phyloP scores from a whole-genome alignment of 2,797 vertebrate genomes.

The Borostomias antarcticus region DNA sequence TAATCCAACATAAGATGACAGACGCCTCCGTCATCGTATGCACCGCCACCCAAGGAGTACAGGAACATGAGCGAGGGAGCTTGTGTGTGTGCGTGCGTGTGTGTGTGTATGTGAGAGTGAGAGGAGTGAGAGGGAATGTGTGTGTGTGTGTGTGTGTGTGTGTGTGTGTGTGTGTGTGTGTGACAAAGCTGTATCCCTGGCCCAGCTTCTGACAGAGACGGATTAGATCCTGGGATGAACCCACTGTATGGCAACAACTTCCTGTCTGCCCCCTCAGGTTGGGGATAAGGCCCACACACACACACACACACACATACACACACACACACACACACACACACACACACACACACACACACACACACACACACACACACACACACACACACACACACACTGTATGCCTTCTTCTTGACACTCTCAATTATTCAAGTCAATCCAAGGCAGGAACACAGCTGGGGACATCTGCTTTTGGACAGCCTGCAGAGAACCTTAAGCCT shows the following conservation, averaged over 20 bases:
- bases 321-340: conserved; percentile 10
- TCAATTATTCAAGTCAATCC: conserved; percentile 67
- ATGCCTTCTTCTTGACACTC: conserved; percentile 33
- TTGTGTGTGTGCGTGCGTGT: background rate
- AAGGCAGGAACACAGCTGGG: conserved; percentile 28
- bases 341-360: conserved; percentile 11
- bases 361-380: conserved; percentile 18
- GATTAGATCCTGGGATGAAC: conserved; percentile 9
- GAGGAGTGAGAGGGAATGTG: background rate
- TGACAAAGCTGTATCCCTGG: background rate
- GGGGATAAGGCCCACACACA: conserved; percentile 9
- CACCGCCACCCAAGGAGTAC: too few species aligned
- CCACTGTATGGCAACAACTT: background rate
- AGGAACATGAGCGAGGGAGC: too few species aligned
- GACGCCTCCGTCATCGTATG: too few species aligned
- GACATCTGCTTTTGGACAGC: too few species aligned
- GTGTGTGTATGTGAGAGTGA: background rate
- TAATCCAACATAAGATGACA: too few species aligned
- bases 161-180: conserved; percentile 34
- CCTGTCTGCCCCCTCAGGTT: background rate
- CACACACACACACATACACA: background rate
- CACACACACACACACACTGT: conserved; percentile 42
- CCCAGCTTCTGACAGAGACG: conserved; percentile 1
- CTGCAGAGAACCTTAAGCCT: background rate
- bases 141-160: conserved; percentile 22